These are phyloP conservation scores for Henricia sp. DNA, from an alignment of 53 echinoderm and acorn worm genomes.

Conservation along the genomic window DNA sequence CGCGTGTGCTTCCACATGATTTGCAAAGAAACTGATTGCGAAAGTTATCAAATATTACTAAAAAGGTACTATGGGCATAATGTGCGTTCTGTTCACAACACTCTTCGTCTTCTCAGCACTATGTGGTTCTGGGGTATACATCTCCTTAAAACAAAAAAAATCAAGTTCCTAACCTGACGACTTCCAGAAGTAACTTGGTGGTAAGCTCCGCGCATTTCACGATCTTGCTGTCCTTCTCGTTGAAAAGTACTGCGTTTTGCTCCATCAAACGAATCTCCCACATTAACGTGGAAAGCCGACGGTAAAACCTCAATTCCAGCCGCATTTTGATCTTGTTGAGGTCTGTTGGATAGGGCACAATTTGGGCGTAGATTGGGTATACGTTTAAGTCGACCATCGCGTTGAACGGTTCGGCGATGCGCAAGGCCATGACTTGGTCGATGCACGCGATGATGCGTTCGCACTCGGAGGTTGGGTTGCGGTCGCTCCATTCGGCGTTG, in stretches of 20 bases:
- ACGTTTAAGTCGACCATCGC: slow-evolving; percentile 82
- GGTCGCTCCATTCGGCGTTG: slow-evolving; percentile 84
- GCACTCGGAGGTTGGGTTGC: slow-evolving; percentile 73
- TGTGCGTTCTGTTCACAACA: too few species aligned
- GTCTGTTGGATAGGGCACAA: slow-evolving; percentile 89
- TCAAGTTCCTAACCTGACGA: slow-evolving; percentile 74
- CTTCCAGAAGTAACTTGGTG: slow-evolving; percentile 82
- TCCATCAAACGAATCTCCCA: slow-evolving; percentile 93
- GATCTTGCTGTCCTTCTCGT: slow-evolving; percentile 89
- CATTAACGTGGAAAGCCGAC: slow-evolving; percentile 82
- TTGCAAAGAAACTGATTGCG: too few species aligned
- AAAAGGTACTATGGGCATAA: too few species aligned
- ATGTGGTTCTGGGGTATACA: too few species aligned
- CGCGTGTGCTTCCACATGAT: too few species aligned
- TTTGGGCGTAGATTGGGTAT: slow-evolving; percentile 87
- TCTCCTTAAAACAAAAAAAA: neutral
- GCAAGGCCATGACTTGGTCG: slow-evolving; percentile 80
- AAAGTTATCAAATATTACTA: too few species aligned
- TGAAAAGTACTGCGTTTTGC: slow-evolving; percentile 83
- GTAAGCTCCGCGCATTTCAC: slow-evolving; percentile 80
- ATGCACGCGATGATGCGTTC: slow-evolving; percentile 82
- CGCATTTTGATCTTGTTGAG: slow-evolving; percentile 79
- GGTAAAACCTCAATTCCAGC: slow-evolving; percentile 81
- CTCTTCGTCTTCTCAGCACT: too few species aligned
- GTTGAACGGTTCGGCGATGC: slow-evolving; percentile 85